Percentiles rank a stretch among this genome's conserved stretches.
phyloP scores from a whole-genome alignment of 2,797 vertebrate genomes.

The Pterois miles region DNA sequence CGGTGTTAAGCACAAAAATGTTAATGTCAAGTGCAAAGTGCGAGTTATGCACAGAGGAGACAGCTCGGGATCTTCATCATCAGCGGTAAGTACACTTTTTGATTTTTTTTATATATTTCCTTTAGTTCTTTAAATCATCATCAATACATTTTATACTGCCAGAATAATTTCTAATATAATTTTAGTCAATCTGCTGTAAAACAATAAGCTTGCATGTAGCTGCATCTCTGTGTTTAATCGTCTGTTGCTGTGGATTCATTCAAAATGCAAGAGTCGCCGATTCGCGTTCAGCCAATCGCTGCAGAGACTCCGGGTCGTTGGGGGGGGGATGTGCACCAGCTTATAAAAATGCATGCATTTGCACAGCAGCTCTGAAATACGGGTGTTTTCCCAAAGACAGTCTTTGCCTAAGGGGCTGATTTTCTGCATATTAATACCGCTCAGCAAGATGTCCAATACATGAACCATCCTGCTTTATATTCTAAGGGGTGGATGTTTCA shows the following conservation, averaged over 20 bases:
- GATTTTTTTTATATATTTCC: not conserved
- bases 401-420: not conserved
- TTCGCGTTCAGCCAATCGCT: slow-evolving; percentile 63
- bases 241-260: slow-evolving; percentile 47
- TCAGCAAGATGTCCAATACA: slow-evolving; percentile 1
- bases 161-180: not conserved
- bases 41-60: slow-evolving; percentile 84
- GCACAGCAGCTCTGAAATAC: slow-evolving; percentile 28
- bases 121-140: not conserved
- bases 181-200: not conserved
- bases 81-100: slow-evolving; percentile 74
- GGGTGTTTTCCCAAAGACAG: not conserved
- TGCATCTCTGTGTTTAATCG: not conserved
- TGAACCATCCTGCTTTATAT: not conserved
- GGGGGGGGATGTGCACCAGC: slow-evolving; percentile 44
- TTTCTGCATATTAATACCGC: slow-evolving; percentile 31
- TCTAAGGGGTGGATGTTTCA: not conserved
- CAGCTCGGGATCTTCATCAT: slow-evolving; percentile 78
- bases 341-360: slow-evolving; percentile 27
- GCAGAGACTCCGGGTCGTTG: slow-evolving; percentile 54
- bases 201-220: not conserved
- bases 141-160: too few species aligned
- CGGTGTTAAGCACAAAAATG: slow-evolving; percentile 85
- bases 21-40: slow-evolving; percentile 86
- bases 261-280: slow-evolving; percentile 26